Evolutionary conservation across 2,797 vertebrate genomes (phyloP).

Genomic region (Sarcoramphus papa): DNA sequence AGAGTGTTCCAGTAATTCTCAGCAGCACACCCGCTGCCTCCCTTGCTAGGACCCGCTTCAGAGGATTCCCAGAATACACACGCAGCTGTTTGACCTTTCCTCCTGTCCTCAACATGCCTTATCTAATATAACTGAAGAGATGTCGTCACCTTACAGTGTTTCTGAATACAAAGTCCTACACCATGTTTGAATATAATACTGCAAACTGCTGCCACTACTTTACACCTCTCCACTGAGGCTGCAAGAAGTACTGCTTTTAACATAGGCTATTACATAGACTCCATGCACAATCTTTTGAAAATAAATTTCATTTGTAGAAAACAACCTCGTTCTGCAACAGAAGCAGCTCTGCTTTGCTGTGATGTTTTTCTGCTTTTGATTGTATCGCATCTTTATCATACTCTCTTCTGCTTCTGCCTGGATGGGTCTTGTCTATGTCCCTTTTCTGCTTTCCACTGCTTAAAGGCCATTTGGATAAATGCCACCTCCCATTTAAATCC

Average conservation of each 20-base stretch:
- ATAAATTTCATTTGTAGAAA: not conserved
- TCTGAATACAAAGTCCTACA: not conserved
- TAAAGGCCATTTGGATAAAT: not conserved
- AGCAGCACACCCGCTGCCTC: not conserved
- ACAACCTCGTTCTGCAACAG: not conserved
- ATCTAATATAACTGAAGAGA: slow-evolving; percentile 3
- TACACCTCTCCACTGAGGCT: not conserved
- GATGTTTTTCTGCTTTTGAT: not conserved
- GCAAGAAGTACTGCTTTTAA: not conserved
- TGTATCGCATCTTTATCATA: not conserved
- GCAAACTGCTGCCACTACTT: not conserved
- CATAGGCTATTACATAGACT: not conserved
- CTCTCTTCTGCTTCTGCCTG: not conserved
- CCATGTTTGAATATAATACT: not conserved
- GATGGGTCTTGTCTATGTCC: not conserved
- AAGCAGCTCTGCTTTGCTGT: not conserved
- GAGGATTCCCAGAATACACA: slow-evolving; percentile 30
- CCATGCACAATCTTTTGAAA: not conserved
- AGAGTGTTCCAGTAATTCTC: not conserved
- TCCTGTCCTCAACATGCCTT: not conserved
- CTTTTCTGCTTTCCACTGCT: not conserved
- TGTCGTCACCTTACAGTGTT: not conserved
- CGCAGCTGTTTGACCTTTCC: slow-evolving; percentile 22
- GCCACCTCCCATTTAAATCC: not conserved
- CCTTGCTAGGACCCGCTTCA: not conserved